Evolutionary conservation across 2,113 vertebrate species (phyloP).

Genomic region (Myiozetetes cayanensis): DNA sequence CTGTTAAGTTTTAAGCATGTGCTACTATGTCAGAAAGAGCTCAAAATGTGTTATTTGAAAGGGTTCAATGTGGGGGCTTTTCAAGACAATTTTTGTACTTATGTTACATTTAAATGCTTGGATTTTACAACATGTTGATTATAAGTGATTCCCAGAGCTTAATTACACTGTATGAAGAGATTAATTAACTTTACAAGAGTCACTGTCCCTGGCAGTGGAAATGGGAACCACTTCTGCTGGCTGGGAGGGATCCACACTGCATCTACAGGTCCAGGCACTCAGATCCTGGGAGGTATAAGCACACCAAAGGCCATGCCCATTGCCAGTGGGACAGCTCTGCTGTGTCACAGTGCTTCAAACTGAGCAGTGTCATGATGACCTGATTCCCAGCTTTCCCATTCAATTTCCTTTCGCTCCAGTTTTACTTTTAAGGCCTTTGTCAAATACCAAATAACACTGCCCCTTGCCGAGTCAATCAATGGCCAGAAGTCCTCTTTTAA

Average conservation of each 20-base stretch:
- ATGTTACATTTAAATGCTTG: background rate
- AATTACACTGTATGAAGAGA: background rate
- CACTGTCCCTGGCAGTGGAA: background rate
- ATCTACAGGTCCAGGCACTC: background rate
- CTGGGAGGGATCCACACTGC: background rate
- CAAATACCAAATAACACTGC: background rate
- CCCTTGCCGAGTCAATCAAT: background rate
- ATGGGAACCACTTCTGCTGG: background rate
- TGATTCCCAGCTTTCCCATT: background rate
- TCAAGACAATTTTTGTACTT: background rate
- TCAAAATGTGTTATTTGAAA: background rate
- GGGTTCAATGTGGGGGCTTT: background rate
- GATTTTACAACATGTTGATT: background rate
- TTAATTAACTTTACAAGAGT: background rate
- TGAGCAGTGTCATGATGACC: slow-evolving; percentile 1
- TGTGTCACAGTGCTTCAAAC: background rate
- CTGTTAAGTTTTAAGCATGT: background rate
- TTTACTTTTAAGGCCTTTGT: background rate
- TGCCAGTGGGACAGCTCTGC: background rate
- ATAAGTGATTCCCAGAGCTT: background rate
- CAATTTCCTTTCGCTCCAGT: background rate
- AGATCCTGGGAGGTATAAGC: background rate
- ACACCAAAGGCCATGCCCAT: background rate
- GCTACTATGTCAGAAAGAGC: background rate
- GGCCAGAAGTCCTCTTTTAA: background rate